Evolutionary conservation across 2,888 invertebrate species (phyloP).

Genomic region (Rhorus exstirpatorius): DNA sequence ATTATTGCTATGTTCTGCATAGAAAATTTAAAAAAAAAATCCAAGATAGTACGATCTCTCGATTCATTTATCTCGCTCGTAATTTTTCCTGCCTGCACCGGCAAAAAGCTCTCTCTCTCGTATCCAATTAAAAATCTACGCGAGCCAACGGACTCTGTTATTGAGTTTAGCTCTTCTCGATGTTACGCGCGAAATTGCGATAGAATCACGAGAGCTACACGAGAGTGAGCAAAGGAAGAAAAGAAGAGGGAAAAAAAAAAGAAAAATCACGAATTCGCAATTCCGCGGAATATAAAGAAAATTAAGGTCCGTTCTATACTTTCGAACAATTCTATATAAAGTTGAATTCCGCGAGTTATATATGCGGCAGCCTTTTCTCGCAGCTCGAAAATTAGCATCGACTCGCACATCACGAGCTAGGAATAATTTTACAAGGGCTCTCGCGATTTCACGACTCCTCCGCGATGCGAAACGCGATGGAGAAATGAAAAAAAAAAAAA

Average conservation of each 20-base stretch:
- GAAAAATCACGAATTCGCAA: background rate
- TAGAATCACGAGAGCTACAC: conserved; percentile 1
- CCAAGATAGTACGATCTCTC: too few relatives aligned
- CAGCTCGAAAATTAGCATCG: conserved; percentile 29
- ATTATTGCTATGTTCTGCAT: too few relatives aligned
- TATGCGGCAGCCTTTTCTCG: background rate
- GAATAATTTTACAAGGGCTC: conserved; percentile 24
- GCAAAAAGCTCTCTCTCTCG: too few relatives aligned
- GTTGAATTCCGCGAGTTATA: background rate
- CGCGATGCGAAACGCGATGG: too few relatives aligned
- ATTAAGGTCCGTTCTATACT: conserved; percentile 39
- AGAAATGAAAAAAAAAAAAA: too few relatives aligned
- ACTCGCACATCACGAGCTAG: conserved; percentile 1
- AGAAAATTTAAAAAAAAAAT: too few relatives aligned
- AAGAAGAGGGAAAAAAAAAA: background rate
- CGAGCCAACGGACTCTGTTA: too few relatives aligned
- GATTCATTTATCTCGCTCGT: too few relatives aligned
- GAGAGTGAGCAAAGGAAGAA: background rate
- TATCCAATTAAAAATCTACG: too few relatives aligned
- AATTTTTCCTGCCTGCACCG: too few relatives aligned
- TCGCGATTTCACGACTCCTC: background rate
- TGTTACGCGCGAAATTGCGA: too few relatives aligned
- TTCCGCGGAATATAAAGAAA: conserved; percentile 5
- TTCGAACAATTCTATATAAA: background rate
- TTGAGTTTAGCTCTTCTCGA: too few relatives aligned